phyloP scores from a whole-genome alignment of 2,888 invertebrate genomes.

The Pachydiplax longipennis region DNA sequence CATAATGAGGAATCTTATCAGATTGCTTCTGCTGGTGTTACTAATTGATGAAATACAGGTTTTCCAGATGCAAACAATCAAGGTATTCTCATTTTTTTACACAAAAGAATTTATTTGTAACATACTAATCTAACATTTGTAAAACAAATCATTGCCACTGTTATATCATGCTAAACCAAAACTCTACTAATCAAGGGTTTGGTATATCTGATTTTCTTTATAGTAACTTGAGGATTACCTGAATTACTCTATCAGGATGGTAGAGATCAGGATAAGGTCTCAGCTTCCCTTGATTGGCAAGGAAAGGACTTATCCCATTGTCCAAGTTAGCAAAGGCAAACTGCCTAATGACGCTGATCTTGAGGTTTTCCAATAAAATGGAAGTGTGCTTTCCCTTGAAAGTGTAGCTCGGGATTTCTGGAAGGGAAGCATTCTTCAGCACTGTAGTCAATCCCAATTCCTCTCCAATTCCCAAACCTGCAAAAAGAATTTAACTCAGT shows the following conservation, averaged over 20 bases:
- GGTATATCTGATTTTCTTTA: no score
- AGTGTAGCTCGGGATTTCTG: constrained; percentile 30
- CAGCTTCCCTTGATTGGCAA: background rate
- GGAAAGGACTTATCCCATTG: constrained; percentile 5
- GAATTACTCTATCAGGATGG: background rate
- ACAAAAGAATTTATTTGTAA: no score
- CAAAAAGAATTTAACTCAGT: background rate
- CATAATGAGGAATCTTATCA: no score
- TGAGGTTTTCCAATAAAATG: constrained; percentile 19
- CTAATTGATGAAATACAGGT: no score
- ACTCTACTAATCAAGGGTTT: no score
- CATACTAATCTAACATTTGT: no score
- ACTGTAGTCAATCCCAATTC: background rate
- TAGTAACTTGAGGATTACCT: background rate
- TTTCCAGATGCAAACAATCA: no score
- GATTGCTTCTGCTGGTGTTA: no score
- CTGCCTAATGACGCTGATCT: background rate
- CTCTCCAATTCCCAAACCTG: background rate
- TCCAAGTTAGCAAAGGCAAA: constrained; percentile 41
- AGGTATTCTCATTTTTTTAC: no score
- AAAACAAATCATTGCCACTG: no score
- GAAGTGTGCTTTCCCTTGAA: constrained; percentile 14
- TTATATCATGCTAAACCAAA: no score
- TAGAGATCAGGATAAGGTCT: background rate
- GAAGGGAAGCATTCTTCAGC: constrained; percentile 6